Base-by-base conservation (phyloP, 92 coral and sea anemone genomes). In the Epizoanthus ramosus region DNA sequence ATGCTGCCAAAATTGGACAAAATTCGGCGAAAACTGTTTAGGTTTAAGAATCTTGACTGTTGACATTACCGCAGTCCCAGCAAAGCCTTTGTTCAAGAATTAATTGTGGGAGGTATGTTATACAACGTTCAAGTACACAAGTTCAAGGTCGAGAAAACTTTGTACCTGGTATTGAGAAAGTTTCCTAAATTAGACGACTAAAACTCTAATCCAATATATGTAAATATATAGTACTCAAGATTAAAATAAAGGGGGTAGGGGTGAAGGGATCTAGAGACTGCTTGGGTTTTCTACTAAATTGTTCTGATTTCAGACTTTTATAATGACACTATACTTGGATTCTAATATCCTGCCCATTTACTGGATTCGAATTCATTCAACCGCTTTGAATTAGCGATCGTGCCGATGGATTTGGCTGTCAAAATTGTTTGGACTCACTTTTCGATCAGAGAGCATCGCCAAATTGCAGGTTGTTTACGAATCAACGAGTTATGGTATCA, bases 71-170 rank as follows among this genome's bases (percentile, higher is more conserved):
- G 21, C 6, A 8, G 28, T 45, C 43, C 14, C 23, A 47, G 22
- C 57, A 22, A 21, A 47, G 15, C 8, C 12, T 77, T 14, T n/a
- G 15, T 35, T 35, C 24, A 39, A 61, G 15, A 56, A 39, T 61
- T 19, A 53, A 37, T n/a, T 77, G 57, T 21, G 71, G 41, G 82
- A 68, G 59, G 59, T 77, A 37, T 60, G 37, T 54, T 74, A 54
- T 47, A 22, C 3, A 67, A 31, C 13, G 47, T 16, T 67, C 10
- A 67, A 23, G 14, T 73, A 14, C 19, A 14, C 21, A 47, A n/a
- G 66, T 57, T 21, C 65, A 74, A 56, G 66, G 80, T 74, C 61
- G 31, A 53, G 33, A 10, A 52, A 53, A 1, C 13, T 73, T 6
- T 25, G 37, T 21, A 43, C 53, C 19, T 8, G 1, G 16, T 67